These are phyloP conservation scores for Sanderia malayensis DNA, from an alignment of 30 jellyfish, hydroid and myxozoan genomes.

Conservation along the genomic window DNA sequence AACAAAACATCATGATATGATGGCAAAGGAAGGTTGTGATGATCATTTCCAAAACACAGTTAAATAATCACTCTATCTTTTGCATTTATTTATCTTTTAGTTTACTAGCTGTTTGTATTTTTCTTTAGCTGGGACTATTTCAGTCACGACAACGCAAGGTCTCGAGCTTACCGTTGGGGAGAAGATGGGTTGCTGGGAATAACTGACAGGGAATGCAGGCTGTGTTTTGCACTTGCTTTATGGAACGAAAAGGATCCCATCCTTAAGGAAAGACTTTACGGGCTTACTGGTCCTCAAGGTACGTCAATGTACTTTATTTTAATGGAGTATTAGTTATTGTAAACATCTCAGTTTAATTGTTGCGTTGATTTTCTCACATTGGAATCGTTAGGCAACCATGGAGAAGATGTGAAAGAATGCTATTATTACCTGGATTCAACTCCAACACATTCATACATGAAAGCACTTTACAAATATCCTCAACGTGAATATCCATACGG, in stretches of 20 bases:
- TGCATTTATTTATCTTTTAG: no score
- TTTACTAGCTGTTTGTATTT: no score
- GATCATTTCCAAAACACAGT: not conserved
- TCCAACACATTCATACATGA: constrained; percentile 95
- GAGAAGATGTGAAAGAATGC: constrained; percentile 90
- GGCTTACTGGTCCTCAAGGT: constrained; percentile 90
- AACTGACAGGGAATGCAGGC: constrained; percentile 87
- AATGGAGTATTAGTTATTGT: no score
- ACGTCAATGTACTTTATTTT: no score
- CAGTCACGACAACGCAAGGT: constrained; percentile 89
- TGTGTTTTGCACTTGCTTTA: constrained; percentile 77
- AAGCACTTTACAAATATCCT: constrained; percentile 83
- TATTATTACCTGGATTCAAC: constrained; percentile 78
- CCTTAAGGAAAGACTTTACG: constrained; percentile 82
- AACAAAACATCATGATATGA: no score
- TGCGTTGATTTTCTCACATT: no score
- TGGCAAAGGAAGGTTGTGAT: no score
- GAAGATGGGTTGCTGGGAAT: constrained; percentile 94
- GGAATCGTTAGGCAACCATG: constrained; percentile 92
- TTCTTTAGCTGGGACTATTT: constrained; percentile 87
- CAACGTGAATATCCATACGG: constrained; percentile 82
- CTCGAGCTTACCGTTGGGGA: constrained; percentile 99
- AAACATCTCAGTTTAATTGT: no score
- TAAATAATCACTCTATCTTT: not conserved
- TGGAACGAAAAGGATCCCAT: constrained; percentile 90